Evolutionary conservation across 2,113 vertebrate species (phyloP).

Genomic region (Platysternon megacephalum): DNA sequence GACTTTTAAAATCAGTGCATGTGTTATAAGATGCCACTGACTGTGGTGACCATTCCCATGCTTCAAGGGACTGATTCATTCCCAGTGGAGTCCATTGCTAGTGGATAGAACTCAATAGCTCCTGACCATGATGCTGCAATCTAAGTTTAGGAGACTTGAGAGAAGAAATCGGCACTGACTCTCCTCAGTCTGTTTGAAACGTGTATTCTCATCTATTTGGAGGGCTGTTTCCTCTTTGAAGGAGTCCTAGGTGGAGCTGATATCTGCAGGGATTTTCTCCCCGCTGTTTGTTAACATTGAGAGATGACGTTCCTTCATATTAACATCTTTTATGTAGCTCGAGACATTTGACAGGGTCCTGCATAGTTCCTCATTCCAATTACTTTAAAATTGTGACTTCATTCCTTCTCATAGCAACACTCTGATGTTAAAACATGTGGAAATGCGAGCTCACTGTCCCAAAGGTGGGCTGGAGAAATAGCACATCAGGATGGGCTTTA

Average conservation of each 20-base stretch:
- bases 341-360: neutral
- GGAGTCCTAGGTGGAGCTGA: neutral
- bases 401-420: neutral
- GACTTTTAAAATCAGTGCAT: neutral
- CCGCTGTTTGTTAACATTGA: neutral
- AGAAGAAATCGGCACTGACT: neutral
- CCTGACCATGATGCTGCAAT: neutral
- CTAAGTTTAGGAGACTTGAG: slow-evolving; percentile 33
- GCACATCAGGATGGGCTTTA: neutral
- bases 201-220: fast-evolving
- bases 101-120: neutral
- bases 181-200: neutral
- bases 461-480: neutral
- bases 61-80: neutral
- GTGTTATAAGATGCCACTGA: neutral
- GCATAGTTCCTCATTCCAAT: neutral
- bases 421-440: neutral
- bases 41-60: neutral
- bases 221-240: neutral
- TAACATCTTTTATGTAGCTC: neutral
- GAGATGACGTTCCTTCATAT: neutral
- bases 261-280: neutral
- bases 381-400: fast-evolving
- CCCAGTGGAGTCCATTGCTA: neutral
- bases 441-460: neutral